phyloP scores from a whole-genome alignment of 2,797 vertebrate species.

The Sarcoramphus papa region DNA sequence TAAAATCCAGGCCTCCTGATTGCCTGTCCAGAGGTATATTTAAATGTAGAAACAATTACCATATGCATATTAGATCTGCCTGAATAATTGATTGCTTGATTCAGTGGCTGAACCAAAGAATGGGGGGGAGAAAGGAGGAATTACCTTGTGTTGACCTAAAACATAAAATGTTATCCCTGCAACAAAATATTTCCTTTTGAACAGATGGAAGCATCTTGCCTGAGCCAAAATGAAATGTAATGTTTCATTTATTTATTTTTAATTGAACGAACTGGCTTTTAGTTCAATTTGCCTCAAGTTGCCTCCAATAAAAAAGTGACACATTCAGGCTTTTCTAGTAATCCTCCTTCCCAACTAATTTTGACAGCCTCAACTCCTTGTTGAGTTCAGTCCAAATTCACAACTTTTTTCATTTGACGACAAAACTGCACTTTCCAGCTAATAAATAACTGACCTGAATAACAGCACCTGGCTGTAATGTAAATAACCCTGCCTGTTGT shows the following conservation, averaged over 20 bases:
- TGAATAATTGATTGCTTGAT: slow-evolving; percentile 50
- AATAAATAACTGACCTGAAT: neutral
- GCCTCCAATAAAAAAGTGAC: neutral
- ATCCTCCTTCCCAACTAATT: neutral
- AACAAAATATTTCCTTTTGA: neutral
- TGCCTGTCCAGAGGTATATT: slow-evolving; percentile 24
- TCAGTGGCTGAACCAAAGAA: slow-evolving; percentile 7
- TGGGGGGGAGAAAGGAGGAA: neutral
- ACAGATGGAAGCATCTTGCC: neutral
- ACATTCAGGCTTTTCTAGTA: neutral
- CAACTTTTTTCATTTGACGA: neutral
- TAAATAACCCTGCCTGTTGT: neutral
- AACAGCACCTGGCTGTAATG: neutral
- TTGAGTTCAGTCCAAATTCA: neutral
- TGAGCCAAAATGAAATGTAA: neutral
- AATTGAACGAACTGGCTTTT: neutral
- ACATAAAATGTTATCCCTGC: neutral
- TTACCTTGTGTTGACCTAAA: neutral
- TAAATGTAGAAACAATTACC: slow-evolving; percentile 47
- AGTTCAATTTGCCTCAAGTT: neutral
- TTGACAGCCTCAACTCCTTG: neutral
- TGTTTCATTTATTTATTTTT: slow-evolving; percentile 8
- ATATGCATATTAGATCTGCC: slow-evolving; percentile 14
- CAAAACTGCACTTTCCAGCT: neutral
- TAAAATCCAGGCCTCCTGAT: slow-evolving; percentile 40